Evolutionary conservation across 2,888 invertebrate species (phyloP).

Genomic region (Zaprionus bogoriensis): DNA sequence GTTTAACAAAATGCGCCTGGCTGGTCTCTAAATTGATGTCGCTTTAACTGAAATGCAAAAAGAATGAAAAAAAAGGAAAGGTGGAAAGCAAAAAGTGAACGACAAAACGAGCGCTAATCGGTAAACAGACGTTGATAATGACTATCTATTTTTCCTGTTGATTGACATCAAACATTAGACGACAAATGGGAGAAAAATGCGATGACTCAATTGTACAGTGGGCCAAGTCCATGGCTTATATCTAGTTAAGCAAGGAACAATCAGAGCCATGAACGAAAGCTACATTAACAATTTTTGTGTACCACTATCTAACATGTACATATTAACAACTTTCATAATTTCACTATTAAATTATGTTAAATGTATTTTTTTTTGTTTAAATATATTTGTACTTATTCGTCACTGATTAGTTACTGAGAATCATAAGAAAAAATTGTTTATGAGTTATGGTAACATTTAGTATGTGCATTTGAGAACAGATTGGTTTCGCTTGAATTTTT

Average conservation of each 20-base stretch:
- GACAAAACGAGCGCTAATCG: conserved; percentile 21
- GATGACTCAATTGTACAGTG: not conserved
- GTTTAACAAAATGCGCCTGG: conserved; percentile 62
- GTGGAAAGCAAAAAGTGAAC: not conserved
- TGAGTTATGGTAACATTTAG: too few species aligned
- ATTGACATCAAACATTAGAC: conserved; percentile 49
- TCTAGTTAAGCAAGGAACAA: too few species aligned
- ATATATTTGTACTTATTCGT: too few species aligned
- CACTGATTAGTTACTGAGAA: too few species aligned
- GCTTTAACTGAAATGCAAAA: conserved; percentile 68
- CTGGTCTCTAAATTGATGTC: conserved; percentile 67
- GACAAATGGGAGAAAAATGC: conserved; percentile 7
- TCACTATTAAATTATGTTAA: not conserved
- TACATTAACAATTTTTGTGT: not conserved
- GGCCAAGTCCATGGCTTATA: too few species aligned
- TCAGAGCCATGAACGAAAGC: too few species aligned
- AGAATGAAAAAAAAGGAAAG: conserved; percentile 22
- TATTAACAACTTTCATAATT: not conserved
- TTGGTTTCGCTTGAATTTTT: too few species aligned
- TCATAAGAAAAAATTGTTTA: too few species aligned
- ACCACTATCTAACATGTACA: not conserved
- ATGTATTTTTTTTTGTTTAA: too few species aligned
- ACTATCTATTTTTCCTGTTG: conserved; percentile 46
- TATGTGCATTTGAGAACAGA: too few species aligned
- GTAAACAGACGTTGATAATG: conserved; percentile 51